Evolutionary conservation across 2,888 invertebrate genomes (phyloP).

Genomic region (Microctonus hyperodae): DNA sequence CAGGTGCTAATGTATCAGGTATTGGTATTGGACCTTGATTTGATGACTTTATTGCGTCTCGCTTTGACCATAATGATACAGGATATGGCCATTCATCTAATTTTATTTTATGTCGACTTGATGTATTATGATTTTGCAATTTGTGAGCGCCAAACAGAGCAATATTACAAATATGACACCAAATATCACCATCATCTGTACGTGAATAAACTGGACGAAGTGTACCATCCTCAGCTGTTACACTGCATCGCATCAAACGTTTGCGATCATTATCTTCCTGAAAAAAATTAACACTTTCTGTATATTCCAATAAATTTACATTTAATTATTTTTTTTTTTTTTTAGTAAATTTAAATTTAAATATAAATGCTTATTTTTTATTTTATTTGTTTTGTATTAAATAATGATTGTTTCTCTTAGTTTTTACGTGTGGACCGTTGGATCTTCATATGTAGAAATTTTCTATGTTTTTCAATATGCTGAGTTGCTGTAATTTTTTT

Average conservation of each 20-base stretch:
- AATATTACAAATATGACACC: slow-evolving; percentile 62
- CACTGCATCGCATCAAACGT: slow-evolving; percentile 60
- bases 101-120: slow-evolving; percentile 61
- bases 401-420: neutral
- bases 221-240: slow-evolving; percentile 61
- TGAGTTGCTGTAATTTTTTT: too few species aligned
- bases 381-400: neutral
- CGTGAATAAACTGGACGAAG: slow-evolving; percentile 60
- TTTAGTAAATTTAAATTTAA: neutral
- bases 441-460: slow-evolving; percentile 32
- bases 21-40: slow-evolving; percentile 25
- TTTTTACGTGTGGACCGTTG: neutral
- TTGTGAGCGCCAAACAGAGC: slow-evolving; percentile 61
- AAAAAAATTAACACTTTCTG: too few species aligned
- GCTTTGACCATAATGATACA: slow-evolving; percentile 58
- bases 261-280: slow-evolving; percentile 62
- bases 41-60: slow-evolving; percentile 44
- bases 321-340: neutral
- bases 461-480: neutral
- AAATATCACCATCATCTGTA: slow-evolving; percentile 60
- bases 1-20: slow-evolving; percentile 65
- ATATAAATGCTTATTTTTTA: neutral
- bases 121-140: slow-evolving; percentile 58
- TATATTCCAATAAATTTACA: neutral
- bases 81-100: slow-evolving; percentile 62